These are phyloP conservation scores for Myodes glareolus DNA, from an alignment of 2,113 vertebrate species.

Conservation along the genomic window DNA sequence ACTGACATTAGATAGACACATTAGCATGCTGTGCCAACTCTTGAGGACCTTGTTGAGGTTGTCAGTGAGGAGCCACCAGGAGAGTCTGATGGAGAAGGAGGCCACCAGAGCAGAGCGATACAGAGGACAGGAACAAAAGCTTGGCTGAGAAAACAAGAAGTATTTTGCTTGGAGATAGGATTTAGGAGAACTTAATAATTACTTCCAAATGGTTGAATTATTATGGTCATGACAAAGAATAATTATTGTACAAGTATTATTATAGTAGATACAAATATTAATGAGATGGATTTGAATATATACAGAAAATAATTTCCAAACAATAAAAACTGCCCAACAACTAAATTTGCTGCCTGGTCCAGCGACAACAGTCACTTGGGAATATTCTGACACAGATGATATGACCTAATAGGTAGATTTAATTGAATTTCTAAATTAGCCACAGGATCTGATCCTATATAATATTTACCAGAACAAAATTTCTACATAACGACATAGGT, in stretches of 20 bases:
- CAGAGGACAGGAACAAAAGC: background rate
- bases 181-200: background rate
- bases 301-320: conserved; percentile 46
- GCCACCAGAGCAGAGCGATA: background rate
- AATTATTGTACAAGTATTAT: background rate
- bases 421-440: conserved; percentile 10
- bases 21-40: background rate
- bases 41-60: background rate
- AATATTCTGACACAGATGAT: conserved; percentile 25
- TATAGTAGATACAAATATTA: background rate
- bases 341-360: background rate
- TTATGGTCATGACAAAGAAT: background rate
- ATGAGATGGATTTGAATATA: background rate
- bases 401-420: background rate
- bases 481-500: background rate
- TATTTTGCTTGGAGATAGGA: background rate
- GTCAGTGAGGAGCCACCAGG: background rate
- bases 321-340: conserved; percentile 13
- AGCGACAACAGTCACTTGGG: background rate
- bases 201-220: background rate
- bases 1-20: background rate
- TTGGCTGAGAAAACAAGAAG: background rate
- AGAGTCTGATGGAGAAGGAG: background rate
- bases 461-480: conserved; percentile 10
- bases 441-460: conserved; percentile 14